These are phyloP conservation scores for Saccostrea glomerata DNA, from an alignment of 1,140 invertebrate species.

Conservation along the genomic window DNA sequence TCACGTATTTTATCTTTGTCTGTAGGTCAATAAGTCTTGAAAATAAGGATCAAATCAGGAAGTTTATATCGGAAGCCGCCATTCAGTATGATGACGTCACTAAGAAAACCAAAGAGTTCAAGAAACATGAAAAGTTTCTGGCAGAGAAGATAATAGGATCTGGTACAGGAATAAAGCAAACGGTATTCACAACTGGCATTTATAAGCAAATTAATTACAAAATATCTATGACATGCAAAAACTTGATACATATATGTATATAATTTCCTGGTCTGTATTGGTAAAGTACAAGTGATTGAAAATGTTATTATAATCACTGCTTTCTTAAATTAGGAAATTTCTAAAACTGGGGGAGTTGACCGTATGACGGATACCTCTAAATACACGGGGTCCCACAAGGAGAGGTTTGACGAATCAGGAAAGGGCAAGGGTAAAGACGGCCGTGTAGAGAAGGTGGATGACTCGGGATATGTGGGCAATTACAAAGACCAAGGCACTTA, in stretches of 20 bases:
- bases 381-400: conserved; percentile 82
- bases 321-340: conserved; percentile 5
- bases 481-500: conserved; percentile 80
- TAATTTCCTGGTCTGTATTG: background rate
- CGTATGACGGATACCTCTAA: conserved; percentile 83
- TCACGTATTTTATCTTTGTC: background rate
- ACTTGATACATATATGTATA: background rate
- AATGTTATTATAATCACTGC: background rate
- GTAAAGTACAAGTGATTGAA: background rate
- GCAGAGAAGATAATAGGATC: background rate
- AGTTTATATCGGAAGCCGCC: conserved; percentile 13
- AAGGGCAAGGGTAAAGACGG: conserved; percentile 73
- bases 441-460: conserved; percentile 50
- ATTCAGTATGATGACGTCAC: conserved; percentile 16
- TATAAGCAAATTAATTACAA: background rate
- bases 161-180: background rate
- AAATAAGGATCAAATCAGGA: conserved; percentile 6
- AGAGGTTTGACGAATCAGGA: conserved; percentile 80
- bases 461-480: conserved; percentile 61
- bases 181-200: background rate
- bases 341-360: conserved; percentile 22
- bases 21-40: conserved; percentile 4
- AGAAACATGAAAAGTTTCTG: conserved; percentile 14
- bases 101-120: background rate
- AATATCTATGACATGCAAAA: background rate